Base-by-base conservation (phyloP, 2,797 vertebrate genomes). In the Gallirallus australis region DNA sequence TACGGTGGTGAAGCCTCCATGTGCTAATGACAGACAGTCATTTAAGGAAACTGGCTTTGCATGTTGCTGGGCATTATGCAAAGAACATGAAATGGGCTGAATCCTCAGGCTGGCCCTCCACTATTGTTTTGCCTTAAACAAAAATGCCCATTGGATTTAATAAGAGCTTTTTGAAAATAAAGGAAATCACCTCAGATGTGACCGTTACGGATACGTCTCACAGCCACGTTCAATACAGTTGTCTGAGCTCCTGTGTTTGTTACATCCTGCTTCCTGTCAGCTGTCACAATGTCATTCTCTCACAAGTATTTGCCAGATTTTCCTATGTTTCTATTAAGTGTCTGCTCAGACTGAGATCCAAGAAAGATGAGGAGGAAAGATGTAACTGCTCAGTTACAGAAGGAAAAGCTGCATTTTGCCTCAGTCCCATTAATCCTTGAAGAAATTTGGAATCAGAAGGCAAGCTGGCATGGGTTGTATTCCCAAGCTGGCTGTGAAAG, bases 401-500 rank as follows among this genome's bases (percentile, higher is more conserved):
- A 93, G 39, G 66, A 66, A 19, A 91, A 89, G 40, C 48, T 94
- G 81, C 75, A 71, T 73, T 95, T 87, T 93, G 72, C 75, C 0
- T 4, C 91, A 95, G 45, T 83, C 23, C 50, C 71, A 85, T 89
- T 90, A 94, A 82, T 80, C 79, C 78, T 71, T 52, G 64, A 92
- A 87, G 68, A 90, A 90, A 90, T 53, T 19, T 93, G 81, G 92
- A 90, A 82, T 71, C 71, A 40, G 83, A 85, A 95, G 56, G 57
- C 61, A 68, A 72, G 53, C 52, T 89, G 88, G 68, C 71, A 86
- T 2, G 12, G 27, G 24, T 4, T 93, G 30, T 45, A 30, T 81
- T 95, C 72, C 78, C 53, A 82, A 85, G 30, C 53, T 71, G 65
- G n/a, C 83, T 92, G 75, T 42, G 75, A 90, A 86, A 93, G 79